Percentiles rank a stretch among this genome's conserved stretches.
Conservation (phyloP, 1,140 invertebrate genomes). For the Caligus rogercresseyi region DNA sequence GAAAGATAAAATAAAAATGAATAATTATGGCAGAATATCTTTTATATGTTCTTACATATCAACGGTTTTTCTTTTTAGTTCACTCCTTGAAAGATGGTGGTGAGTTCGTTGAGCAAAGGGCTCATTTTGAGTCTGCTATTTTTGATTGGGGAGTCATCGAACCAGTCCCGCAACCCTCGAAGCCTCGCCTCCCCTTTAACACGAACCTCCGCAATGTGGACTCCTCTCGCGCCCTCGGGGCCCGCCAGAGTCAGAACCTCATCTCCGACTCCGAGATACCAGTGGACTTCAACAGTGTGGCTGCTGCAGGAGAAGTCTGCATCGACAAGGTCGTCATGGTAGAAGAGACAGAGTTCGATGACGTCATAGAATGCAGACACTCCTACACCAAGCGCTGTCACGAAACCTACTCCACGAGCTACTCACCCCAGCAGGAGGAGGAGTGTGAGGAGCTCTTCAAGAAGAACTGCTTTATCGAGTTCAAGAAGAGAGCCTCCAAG, state of each 20-base stretch:
- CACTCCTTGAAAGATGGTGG: no score
- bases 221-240: neutral
- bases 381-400: conserved; percentile 5
- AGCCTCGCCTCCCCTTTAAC: neutral
- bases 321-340: conserved; percentile 12
- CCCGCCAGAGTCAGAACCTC: neutral
- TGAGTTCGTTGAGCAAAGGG: no score
- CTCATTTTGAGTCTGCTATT: no score
- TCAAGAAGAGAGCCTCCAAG: conserved; percentile 7
- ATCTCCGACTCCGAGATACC: neutral
- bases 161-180: no score
- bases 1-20: no score
- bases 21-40: no score
- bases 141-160: no score
- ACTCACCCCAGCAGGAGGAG: conserved; percentile 14
- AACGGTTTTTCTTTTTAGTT: no score
- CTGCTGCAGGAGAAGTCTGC: conserved; percentile 11
- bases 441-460: conserved; percentile 17
- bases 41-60: no score
- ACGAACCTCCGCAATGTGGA: neutral
- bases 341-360: conserved; percentile 16
- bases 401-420: conserved; percentile 8
- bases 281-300: conserved; percentile 7
- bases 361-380: conserved; percentile 13
- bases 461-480: conserved; percentile 16